A percentile compares a stretch with the other conserved stretches of the same genome.
Conservation (phyloP, 2,113 vertebrate genomes). For the Plectropomus leopardus region DNA sequence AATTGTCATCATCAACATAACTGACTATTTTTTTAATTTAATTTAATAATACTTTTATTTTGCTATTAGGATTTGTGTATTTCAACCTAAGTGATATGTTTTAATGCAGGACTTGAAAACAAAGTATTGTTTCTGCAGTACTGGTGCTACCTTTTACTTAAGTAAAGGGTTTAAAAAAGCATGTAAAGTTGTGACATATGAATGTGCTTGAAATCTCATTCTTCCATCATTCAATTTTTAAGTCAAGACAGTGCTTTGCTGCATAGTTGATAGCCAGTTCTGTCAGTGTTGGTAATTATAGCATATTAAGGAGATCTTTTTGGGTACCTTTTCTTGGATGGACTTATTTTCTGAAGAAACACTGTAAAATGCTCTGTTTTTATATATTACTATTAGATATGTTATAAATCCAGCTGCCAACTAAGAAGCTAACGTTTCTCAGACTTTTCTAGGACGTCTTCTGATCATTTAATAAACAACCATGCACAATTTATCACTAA, state of each 20-base stretch:
- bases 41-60: not conserved
- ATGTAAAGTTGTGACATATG: too few species aligned
- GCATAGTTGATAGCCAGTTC: not conserved
- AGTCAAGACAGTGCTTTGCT: not conserved
- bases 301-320: not conserved
- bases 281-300: not conserved
- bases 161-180: too few species aligned
- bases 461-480: conserved; percentile 65
- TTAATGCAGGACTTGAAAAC: not conserved
- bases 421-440: conserved; percentile 1
- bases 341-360: not conserved
- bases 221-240: not conserved
- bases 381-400: not conserved
- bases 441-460: conserved; percentile 41
- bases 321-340: not conserved
- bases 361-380: not conserved
- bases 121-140: too few species aligned
- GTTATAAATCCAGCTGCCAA: conserved; percentile 26
- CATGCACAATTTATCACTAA: conserved; percentile 51
- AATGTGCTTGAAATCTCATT: not conserved
- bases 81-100: not conserved
- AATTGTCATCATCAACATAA: too few species aligned
- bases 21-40: too few species aligned
- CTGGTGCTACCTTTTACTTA: too few species aligned
- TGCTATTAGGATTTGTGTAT: not conserved